These are phyloP conservation scores for Pammene aurita DNA, from an alignment of 2,888 invertebrate species.

Conservation along the genomic window DNA sequence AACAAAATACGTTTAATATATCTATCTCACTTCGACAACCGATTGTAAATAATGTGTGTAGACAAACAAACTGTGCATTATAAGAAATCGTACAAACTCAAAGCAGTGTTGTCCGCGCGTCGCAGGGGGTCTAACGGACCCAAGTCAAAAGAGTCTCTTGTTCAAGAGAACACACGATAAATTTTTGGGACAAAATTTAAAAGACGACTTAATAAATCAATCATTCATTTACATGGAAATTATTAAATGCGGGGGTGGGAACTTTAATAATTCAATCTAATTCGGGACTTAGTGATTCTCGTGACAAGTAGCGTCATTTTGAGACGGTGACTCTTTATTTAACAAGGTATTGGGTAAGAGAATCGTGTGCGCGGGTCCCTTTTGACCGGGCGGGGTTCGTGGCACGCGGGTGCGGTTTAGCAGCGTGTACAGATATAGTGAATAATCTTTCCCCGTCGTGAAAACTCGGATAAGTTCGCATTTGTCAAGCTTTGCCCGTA, in stretches of 20 bases:
- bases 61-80: not conserved
- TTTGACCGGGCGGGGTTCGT: conserved; percentile 49
- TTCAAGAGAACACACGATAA: conserved; percentile 16
- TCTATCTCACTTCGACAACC: too few species aligned
- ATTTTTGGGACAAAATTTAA: not conserved
- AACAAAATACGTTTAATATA: too few species aligned
- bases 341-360: too few species aligned
- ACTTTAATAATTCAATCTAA: too few species aligned
- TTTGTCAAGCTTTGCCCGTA: too few species aligned
- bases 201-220: not conserved
- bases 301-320: too few species aligned
- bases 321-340: too few species aligned
- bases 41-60: not conserved
- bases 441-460: too few species aligned
- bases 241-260: too few species aligned
- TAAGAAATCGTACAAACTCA: conserved; percentile 8
- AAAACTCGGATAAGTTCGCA: too few species aligned
- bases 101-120: conserved; percentile 61
- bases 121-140: conserved; percentile 42
- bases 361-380: conserved; percentile 23
- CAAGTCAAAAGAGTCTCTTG: conserved; percentile 35
- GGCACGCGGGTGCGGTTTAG: conserved; percentile 77
- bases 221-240: too few species aligned
- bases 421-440: conserved; percentile 44
- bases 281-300: too few species aligned